Evolutionary conservation across 1,140 invertebrate species (phyloP).

Genomic region (Neomicropteryx cornuta): DNA sequence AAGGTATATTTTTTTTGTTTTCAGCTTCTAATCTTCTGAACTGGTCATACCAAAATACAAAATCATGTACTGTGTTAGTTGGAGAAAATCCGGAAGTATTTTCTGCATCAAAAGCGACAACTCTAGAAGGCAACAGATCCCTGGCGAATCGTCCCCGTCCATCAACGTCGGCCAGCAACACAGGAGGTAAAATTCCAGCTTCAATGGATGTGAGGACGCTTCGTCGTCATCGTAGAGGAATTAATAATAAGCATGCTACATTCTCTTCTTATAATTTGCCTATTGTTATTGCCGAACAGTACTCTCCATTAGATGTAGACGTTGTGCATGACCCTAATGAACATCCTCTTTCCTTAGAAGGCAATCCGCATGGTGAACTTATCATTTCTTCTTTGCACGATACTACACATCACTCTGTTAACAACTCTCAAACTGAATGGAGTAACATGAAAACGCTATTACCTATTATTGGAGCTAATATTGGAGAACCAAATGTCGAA

Average conservation of each 20-base stretch:
- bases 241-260: conserved; percentile 48
- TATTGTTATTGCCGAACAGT: conserved; percentile 29
- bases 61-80: conserved; percentile 71
- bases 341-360: too few relatives aligned
- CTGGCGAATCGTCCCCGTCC: conserved; percentile 42
- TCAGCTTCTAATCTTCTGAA: conserved; percentile 68
- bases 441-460: too few relatives aligned
- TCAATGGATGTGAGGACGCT: conserved; percentile 25
- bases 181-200: conserved; percentile 48
- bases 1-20: conserved; percentile 21
- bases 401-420: too few relatives aligned
- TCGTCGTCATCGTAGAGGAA: conserved; percentile 49
- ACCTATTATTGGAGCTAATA: too few relatives aligned
- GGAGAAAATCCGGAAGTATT: conserved; percentile 58
- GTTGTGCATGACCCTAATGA: conserved; percentile 40
- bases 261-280: conserved; percentile 29
- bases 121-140: conserved; percentile 50
- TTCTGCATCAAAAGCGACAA: conserved; percentile 48
- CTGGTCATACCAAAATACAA: conserved; percentile 68
- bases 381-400: too few relatives aligned
- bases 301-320: conserved; percentile 28
- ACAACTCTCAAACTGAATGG: too few relatives aligned
- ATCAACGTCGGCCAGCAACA: conserved; percentile 28
- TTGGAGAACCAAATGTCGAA: too few relatives aligned
- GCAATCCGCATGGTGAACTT: too few relatives aligned